Evolutionary conservation across 2,797 vertebrate species (phyloP), one percentile per base, ranked within the genome.

Genomic region (Danio choprae): DNA sequence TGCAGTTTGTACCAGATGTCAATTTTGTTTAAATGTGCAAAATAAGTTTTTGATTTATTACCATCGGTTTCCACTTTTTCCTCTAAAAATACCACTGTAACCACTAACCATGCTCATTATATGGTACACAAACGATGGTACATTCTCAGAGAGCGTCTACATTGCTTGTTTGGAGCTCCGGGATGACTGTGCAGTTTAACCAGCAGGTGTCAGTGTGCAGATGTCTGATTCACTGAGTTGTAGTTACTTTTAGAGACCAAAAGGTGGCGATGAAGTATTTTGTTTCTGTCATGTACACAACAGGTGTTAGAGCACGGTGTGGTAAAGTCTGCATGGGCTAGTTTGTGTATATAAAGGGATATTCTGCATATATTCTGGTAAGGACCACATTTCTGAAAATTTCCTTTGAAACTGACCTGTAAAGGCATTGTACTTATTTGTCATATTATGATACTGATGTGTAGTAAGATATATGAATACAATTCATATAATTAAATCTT

Each of bases 181-280:
- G 55, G 18, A 43, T 16, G 40, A 43, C 40, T 5, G n/a, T 53
- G 56, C 4, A 12, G 44, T 70, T 60, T 43, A 51, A 53, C 67
- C 77, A 79, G n/a, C 12, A 80, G 77, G 7, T 72, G 77, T 46
- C 77, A 80, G 68, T 80, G 40, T 80, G 40, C 56, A 43, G 56
- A 63, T 15, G 20, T 63, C 38, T 36, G 43, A 51, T 36, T 51
- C 15, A 36, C n/a, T 29, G 15, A 55, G 69, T 11, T 80, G 59
- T 63, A 71, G 46, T 80, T 64, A 46, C 68, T 38, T 60, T 38
- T 56, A 12, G 4, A 18, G n/a, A n/a, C 58, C 77, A 64, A 44
- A 46, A 46, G 77, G 68, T 64, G 58, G 59, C 10, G 69, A 43
- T 20, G 12, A 79, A 53, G 55, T 41, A 71, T 71, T 72, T 46